Evolutionary conservation across 2,888 invertebrate genomes (phyloP), one percentile per base, ranked within the genome.

Genomic region (Cyclophora punctaria): DNA sequence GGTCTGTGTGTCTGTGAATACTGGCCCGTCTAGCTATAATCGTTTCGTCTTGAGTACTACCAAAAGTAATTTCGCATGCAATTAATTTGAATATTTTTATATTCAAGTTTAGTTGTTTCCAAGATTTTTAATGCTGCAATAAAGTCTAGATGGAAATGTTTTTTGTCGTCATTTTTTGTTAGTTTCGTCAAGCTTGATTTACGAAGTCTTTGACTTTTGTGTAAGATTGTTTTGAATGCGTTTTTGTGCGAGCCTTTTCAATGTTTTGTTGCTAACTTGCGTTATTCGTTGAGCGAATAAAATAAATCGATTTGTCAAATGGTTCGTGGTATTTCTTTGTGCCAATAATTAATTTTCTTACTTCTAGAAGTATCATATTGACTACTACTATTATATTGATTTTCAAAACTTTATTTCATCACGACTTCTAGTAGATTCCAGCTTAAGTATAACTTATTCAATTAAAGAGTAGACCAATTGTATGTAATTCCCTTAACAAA

Each of bases 71-170:
- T 71, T 65, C 62, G 66, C 65, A 66, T 66, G 64, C 47, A 64
- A 59, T 63, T 63, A 55, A 71, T 72, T 73, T 72, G 65, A 71
- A 75, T 74, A 71, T 63, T 68, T 69, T 67, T 66, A 63, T 59
- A 64, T 64, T 66, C 59, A 52, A 53, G 64, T 71, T 69, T 68
- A 67, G 66, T 64, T 65, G 58, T 64, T 64, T 67, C 58, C 48
- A 50, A 61, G 57, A 62, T 60, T 64, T 60, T 64, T 52, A 67
- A 66, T 68, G 66, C 58, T 65, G 62, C 62, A 67, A 65, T 66
- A 68, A 66, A 64, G 56, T 67, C 62, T 66, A 66, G 64, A 62
- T 69, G 62, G 56, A 62, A 53, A 53, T 69, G 71, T 70, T 71
- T 67, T 56, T 56, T 59, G 55, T 58, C 57, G 57, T 52, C 62